These are phyloP conservation scores for Leptogaster cylindrica DNA, from an alignment of 2,888 invertebrate species.

Conservation along the genomic window DNA sequence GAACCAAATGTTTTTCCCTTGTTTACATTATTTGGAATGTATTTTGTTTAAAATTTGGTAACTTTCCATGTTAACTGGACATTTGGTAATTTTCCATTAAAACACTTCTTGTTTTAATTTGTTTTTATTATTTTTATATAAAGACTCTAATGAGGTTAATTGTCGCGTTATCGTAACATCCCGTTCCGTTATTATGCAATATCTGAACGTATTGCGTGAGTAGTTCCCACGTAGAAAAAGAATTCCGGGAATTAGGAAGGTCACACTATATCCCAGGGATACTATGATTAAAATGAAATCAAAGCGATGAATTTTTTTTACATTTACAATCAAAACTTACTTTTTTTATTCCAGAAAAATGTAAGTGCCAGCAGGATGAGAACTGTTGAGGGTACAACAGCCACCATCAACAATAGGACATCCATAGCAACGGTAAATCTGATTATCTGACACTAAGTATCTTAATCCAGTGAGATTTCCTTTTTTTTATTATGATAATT, in stretches of 20 bases:
- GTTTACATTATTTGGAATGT: too few relatives aligned
- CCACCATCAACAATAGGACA: background rate
- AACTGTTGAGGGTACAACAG: background rate
- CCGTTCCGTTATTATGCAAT: constrained; percentile 51
- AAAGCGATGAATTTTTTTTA: constrained; percentile 10
- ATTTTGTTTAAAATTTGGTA: too few relatives aligned
- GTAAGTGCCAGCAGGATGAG: constrained; percentile 13
- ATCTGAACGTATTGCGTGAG: too few relatives aligned
- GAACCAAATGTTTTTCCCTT: too few relatives aligned
- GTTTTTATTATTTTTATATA: too few relatives aligned
- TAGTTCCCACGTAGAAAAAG: constrained; percentile 39
- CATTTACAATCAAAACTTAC: constrained; percentile 22
- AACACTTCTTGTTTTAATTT: too few relatives aligned
- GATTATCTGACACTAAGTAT: background rate
- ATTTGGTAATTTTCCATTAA: too few relatives aligned
- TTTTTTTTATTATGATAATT: background rate
- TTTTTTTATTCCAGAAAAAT: constrained; percentile 15
- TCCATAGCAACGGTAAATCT: background rate
- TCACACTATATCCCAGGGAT: too few relatives aligned
- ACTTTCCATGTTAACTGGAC: too few relatives aligned
- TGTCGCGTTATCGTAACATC: constrained; percentile 57
- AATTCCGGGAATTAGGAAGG: too few relatives aligned
- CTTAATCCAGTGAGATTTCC: background rate
- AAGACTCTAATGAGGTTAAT: too few relatives aligned
- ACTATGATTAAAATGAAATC: constrained; percentile 30